These are phyloP conservation scores for Gymnobelideus leadbeateri DNA, from an alignment of 2,113 vertebrate genomes.

Conservation along the genomic window DNA sequence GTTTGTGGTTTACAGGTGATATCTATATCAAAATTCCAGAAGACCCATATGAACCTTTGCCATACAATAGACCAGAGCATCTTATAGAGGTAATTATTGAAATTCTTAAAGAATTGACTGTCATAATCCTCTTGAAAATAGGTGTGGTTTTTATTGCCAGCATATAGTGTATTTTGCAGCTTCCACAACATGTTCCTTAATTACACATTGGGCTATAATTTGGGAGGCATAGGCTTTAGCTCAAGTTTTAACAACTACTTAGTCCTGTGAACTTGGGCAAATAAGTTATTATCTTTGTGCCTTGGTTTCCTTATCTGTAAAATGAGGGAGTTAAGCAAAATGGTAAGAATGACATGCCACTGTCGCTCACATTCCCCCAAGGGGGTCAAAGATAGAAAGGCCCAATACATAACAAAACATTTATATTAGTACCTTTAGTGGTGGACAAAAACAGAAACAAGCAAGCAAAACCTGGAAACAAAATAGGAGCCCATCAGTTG, in stretches of 20 bases:
- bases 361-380: not conserved
- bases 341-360: not conserved
- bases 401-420: not conserved
- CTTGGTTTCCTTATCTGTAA: conserved; percentile 21
- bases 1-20: conserved; percentile 91
- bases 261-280: not conserved
- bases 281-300: not conserved
- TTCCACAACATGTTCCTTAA: not conserved
- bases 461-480: not conserved
- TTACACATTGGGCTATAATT: not conserved
- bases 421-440: not conserved
- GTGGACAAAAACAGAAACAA: not conserved
- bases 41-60: conserved; percentile 83
- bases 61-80: conserved; percentile 84
- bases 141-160: conserved; percentile 21
- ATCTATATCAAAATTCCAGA: conserved; percentile 80
- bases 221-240: not conserved
- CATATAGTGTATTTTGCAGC: not conserved
- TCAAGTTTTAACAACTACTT: not conserved
- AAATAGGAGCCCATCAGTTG: not conserved
- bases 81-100: conserved; percentile 87
- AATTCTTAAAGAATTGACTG: not conserved
- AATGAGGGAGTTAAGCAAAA: not conserved
- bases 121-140: not conserved
- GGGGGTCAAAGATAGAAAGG: not conserved